Percentiles rank a stretch among this genome's conserved stretches.
Conservation (phyloP, 1,140 invertebrate genomes). For the Drosophila baimaii region DNA sequence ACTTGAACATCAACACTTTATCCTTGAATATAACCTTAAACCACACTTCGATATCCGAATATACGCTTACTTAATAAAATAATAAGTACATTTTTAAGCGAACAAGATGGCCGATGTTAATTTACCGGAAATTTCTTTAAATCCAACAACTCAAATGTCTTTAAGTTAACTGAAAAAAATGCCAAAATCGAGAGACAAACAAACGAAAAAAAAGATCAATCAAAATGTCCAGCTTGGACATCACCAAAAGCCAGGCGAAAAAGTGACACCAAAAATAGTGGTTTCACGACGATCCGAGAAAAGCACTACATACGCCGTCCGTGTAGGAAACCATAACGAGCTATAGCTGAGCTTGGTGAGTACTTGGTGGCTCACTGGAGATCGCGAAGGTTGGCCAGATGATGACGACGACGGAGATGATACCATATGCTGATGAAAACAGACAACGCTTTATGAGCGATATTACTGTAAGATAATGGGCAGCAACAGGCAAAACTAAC, state of each 20-base stretch:
- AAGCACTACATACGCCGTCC: slow-evolving; percentile 20
- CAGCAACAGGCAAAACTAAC: slow-evolving; percentile 26
- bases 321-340: slow-evolving; percentile 73
- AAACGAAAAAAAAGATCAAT: slow-evolving; percentile 44
- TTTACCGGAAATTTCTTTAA: slow-evolving; percentile 39
- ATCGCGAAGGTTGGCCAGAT: slow-evolving; percentile 56
- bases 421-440: slow-evolving; percentile 28
- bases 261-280: slow-evolving; percentile 59
- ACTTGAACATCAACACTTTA: too few relatives aligned
- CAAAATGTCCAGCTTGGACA: slow-evolving; percentile 46
- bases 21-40: too few relatives aligned
- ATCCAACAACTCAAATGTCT: background rate
- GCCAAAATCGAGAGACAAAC: slow-evolving; percentile 8
- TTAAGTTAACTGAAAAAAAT: slow-evolving; percentile 2
- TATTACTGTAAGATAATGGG: slow-evolving; percentile 80
- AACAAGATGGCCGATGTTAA: background rate
- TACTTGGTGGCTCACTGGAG: slow-evolving; percentile 51
- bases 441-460: slow-evolving; percentile 68
- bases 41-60: too few relatives aligned
- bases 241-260: slow-evolving; percentile 60
- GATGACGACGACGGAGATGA: slow-evolving; percentile 26
- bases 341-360: slow-evolving; percentile 52
- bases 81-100: background rate
- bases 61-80: background rate
- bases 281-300: slow-evolving; percentile 11